Evolutionary conservation across 2,888 invertebrate species (phyloP), one percentile per base, ranked within the genome.

Genomic region (Myopa testacea): DNA sequence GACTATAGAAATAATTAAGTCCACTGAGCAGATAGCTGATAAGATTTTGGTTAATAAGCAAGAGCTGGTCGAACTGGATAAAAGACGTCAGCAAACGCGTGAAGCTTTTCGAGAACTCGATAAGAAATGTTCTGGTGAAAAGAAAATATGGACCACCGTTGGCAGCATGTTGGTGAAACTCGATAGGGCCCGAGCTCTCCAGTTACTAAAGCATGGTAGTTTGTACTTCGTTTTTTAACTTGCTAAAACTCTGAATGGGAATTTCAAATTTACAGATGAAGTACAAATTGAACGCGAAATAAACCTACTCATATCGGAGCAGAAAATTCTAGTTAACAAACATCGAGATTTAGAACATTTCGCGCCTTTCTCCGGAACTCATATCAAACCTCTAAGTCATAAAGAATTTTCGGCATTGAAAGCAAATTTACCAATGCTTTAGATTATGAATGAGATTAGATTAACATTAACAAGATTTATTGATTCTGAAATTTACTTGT

Each of bases 121-220:
- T 34, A 89, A 88, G 75, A 82, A 78, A 19, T 37, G 68, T 0
- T 73, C 45, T 16, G 80, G 85, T 16, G 85, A 87, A 7, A 83
- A 84, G 37, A 90, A 89, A 79, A 82, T 86, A 10, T 90, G 89
- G 90, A 88, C 86, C 8, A 88, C 89, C 4, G 81, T 90, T 26
- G 90, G 89, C 8, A 87, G 87, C 77, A 86, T 89, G 82, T 75
- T 90, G 67, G 82, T 90, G 0, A 89, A 89, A 82, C 79, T 89
- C 82, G 81, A 85, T 19, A 80, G 82, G 1, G 79, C 81, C 0
- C 85, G 84, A 26, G 89, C 89, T 3, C 75, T 88, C n/a, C 82
- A 87, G 52, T 75, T 90, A 68, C 79, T 90, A 0, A 86, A 84
- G 58, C 87, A 87, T 77, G 89, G 89, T 89, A 75, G 52, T 45